phyloP scores from a whole-genome alignment of 2,797 vertebrate species.

The Apogon hyalosoma region DNA sequence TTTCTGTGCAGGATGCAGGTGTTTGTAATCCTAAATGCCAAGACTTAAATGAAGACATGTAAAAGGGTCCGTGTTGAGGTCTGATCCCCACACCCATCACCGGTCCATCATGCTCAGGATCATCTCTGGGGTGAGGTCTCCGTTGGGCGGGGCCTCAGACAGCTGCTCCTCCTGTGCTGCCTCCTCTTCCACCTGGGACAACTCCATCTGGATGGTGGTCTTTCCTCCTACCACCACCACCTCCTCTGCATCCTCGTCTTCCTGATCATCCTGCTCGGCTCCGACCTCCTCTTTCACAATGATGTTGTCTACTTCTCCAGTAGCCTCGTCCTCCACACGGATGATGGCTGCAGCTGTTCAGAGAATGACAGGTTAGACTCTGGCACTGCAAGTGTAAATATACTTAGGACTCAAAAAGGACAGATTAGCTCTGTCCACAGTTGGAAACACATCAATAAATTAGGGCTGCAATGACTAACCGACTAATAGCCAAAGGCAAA shows the following conservation, averaged over 20 bases:
- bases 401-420: too few relatives aligned
- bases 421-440: too few relatives aligned
- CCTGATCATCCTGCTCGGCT: conserved; percentile 77
- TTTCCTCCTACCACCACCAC: conserved; percentile 72
- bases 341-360: conserved; percentile 90
- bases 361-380: conserved; percentile 3
- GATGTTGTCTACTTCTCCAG: conserved; percentile 94
- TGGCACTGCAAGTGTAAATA: too few relatives aligned
- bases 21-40: conserved; percentile 65
- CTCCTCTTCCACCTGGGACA: conserved; percentile 87
- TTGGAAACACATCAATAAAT: too few relatives aligned
- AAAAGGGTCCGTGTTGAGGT: conserved; percentile 36
- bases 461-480: too few relatives aligned
- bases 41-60: conserved; percentile 56
- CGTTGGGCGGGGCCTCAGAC: conserved; percentile 89
- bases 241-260: conserved; percentile 38
- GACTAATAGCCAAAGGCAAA: too few relatives aligned
- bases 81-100: conserved; percentile 82
- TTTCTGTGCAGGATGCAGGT: conserved; percentile 60
- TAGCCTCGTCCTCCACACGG: conserved; percentile 94
- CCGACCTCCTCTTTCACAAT: conserved; percentile 97
- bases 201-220: conserved; percentile 61
- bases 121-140: conserved; percentile 98
- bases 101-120: conserved; percentile 99
- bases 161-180: conserved; percentile 75